phyloP scores from a whole-genome alignment of 1,140 invertebrate genomes.

The Habropoda laboriosa region DNA sequence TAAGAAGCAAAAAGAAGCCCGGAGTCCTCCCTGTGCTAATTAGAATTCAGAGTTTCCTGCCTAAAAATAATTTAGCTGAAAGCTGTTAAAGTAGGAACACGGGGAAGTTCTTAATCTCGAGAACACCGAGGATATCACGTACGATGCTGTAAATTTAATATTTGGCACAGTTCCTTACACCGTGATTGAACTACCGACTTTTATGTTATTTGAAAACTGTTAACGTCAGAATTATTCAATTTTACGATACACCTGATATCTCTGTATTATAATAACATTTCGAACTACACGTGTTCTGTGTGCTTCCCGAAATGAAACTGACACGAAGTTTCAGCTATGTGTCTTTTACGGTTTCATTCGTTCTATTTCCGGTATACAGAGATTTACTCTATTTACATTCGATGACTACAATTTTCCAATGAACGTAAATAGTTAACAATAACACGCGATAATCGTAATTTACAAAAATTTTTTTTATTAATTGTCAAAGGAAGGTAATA shows the following conservation, averaged over 20 bases:
- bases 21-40: background rate
- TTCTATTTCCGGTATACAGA: too few species aligned
- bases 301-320: too few species aligned
- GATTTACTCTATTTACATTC: too few species aligned
- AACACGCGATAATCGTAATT: too few species aligned
- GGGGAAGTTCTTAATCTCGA: slow-evolving; percentile 8
- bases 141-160: background rate
- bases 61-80: slow-evolving; percentile 30
- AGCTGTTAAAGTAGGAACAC: background rate
- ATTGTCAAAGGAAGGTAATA: too few species aligned
- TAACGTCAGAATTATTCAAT: background rate
- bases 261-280: too few species aligned
- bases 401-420: too few species aligned
- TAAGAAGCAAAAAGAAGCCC: slow-evolving; percentile 4
- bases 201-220: background rate
- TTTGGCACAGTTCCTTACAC: background rate
- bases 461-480: too few species aligned
- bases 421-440: too few species aligned
- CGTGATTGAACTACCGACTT: background rate
- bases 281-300: background rate
- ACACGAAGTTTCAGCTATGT: too few species aligned
- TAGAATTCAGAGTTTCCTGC: slow-evolving; percentile 8
- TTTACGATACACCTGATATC: background rate
- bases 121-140: background rate
- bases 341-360: too few species aligned